A percentile compares a stretch with the other conserved stretches of the same genome.
Conservation (phyloP, 2,888 invertebrate species). For the Synergus laeviventris region DNA sequence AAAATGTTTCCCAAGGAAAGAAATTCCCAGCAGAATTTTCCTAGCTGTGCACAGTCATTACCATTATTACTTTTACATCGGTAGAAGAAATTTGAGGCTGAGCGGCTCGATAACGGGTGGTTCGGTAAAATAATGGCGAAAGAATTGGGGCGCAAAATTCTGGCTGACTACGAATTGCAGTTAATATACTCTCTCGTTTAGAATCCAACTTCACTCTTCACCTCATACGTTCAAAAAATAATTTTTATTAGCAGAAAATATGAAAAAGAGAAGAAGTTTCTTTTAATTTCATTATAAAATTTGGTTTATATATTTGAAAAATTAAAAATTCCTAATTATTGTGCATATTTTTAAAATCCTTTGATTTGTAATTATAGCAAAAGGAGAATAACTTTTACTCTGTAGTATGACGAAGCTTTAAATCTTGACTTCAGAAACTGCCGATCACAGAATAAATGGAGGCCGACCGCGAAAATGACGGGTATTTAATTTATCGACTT, state of each 20-base stretch:
- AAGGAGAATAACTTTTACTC: neutral
- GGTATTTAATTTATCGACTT: slow-evolving; percentile 64
- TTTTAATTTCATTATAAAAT: slow-evolving; percentile 8
- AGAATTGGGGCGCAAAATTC: slow-evolving; percentile 57
- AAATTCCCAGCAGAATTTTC: slow-evolving; percentile 14
- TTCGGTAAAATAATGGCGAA: slow-evolving; percentile 50
- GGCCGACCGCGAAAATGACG: slow-evolving; percentile 45
- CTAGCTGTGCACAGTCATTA: neutral
- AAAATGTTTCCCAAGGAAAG: neutral
- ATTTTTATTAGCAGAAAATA: slow-evolving; percentile 10
- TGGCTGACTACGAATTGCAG: slow-evolving; percentile 45
- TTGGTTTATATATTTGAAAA: too few species aligned
- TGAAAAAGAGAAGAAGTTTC: neutral
- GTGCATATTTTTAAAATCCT: too few species aligned
- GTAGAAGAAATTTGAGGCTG: slow-evolving; percentile 21
- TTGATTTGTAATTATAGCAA: too few species aligned
- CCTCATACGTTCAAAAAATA: slow-evolving; percentile 49
- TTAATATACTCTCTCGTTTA: slow-evolving; percentile 42
- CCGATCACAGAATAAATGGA: slow-evolving; percentile 37
- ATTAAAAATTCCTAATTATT: too few species aligned
- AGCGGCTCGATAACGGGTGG: slow-evolving; percentile 32
- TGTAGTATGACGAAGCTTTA: neutral
- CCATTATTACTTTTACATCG: slow-evolving; percentile 16
- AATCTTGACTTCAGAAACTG: slow-evolving; percentile 11
- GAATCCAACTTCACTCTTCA: slow-evolving; percentile 41